A percentile compares a stretch with the other conserved stretches of the same genome.
These are phyloP conservation scores for Epinephelus fuscoguttatus DNA, from an alignment of 2,113 vertebrate species.

Conservation along the genomic window DNA sequence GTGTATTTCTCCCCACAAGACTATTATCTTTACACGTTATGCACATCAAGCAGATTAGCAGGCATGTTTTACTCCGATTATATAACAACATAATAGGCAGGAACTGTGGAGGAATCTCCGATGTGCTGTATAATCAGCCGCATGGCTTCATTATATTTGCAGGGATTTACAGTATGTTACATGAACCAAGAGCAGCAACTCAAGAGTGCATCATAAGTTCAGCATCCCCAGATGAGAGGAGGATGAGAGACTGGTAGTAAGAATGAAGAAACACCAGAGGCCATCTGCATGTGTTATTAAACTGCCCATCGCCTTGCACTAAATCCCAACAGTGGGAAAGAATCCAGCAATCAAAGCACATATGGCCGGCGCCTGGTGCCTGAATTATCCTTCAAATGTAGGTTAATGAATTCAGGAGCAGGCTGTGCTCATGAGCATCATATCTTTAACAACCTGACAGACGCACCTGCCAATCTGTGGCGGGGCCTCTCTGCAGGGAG, in stretches of 20 bases:
- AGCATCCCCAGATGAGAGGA: conserved; percentile 58
- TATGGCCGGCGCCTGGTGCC: conserved; percentile 73
- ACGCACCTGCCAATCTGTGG: conserved; percentile 73
- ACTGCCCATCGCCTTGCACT: conserved; percentile 59
- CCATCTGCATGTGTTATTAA: conserved; percentile 80
- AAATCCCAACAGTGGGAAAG: conserved; percentile 79
- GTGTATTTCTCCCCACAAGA: not conserved
- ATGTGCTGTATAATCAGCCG: conserved; percentile 50
- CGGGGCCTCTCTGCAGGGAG: conserved; percentile 4
- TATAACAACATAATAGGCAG: conserved; percentile 53
- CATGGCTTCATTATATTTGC: conserved; percentile 54
- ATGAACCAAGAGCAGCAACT: conserved; percentile 52
- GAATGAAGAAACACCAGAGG: conserved; percentile 66
- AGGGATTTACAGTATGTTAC: conserved; percentile 54
- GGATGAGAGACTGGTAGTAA: conserved; percentile 61
- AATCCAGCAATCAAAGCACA: conserved; percentile 80
- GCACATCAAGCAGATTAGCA: conserved; percentile 49
- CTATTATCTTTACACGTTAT: conserved; percentile 29
- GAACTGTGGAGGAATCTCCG: conserved; percentile 40
- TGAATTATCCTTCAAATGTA: conserved; percentile 82
- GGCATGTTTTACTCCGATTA: conserved; percentile 54
- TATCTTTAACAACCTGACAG: conserved; percentile 70
- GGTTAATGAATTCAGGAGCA: conserved; percentile 84
- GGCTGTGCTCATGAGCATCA: conserved; percentile 65
- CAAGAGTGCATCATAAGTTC: conserved; percentile 59